Evolutionary conservation across 2,797 vertebrate species (phyloP).

Genomic region (Tympanoctomys barrerae): DNA sequence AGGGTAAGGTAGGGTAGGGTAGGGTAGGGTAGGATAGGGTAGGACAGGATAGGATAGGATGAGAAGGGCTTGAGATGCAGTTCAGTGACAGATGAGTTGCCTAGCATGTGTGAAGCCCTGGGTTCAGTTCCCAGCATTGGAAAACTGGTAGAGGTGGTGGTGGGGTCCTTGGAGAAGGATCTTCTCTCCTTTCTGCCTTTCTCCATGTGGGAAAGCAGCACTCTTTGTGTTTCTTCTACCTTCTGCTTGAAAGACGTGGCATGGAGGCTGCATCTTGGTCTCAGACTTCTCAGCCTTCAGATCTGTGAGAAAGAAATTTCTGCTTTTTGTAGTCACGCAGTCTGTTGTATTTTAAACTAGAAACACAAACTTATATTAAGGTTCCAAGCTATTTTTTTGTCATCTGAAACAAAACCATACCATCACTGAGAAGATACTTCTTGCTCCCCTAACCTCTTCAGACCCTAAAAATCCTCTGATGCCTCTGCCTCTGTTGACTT

Average conservation of each 20-base stretch:
- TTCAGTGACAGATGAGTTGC: neutral
- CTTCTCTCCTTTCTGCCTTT: neutral
- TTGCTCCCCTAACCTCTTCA: neutral
- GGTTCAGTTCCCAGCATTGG: neutral
- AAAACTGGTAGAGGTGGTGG: too few relatives aligned
- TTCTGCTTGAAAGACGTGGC: neutral
- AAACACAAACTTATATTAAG: neutral
- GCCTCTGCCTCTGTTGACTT: neutral
- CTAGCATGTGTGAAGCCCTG: neutral
- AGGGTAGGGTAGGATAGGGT: too few relatives aligned
- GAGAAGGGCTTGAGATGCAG: neutral
- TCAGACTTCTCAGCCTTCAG: neutral
- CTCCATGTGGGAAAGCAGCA: neutral
- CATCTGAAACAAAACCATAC: neutral
- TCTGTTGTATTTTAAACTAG: neutral
- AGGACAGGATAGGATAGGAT: too few relatives aligned
- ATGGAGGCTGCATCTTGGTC: neutral
- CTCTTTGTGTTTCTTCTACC: neutral
- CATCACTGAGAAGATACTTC: neutral
- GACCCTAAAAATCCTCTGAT: neutral
- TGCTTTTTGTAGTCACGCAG: neutral
- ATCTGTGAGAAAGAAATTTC: neutral
- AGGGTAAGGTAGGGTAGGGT: too few relatives aligned
- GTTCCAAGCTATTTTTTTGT: neutral
- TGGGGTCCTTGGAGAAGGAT: neutral